A percentile compares a stretch with the other conserved stretches of the same genome.
Conservation (phyloP, 2,113 vertebrate genomes). For the Halichoerus grypus region DNA sequence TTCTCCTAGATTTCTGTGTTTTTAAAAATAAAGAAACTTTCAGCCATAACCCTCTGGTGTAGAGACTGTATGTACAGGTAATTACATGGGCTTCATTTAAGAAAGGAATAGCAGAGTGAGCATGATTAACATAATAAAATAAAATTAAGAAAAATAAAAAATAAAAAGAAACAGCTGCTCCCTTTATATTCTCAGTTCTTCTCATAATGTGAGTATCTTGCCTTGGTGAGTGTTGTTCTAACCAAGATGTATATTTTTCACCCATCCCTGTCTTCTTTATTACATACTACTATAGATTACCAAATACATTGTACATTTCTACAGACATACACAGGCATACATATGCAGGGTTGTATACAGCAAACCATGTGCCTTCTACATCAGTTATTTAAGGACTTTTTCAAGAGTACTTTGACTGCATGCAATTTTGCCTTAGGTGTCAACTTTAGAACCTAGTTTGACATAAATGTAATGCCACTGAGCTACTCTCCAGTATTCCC, state of each 20-base stretch:
- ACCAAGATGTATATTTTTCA: neutral
- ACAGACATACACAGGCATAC: neutral
- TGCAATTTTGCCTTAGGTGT: slow-evolving; percentile 3
- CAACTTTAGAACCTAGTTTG: slow-evolving; percentile 17
- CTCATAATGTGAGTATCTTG: neutral
- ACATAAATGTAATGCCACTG: neutral
- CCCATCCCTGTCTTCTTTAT: neutral
- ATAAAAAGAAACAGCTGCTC: neutral
- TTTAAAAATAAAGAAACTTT: neutral
- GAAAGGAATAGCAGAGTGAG: neutral
- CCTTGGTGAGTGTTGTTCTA: neutral
- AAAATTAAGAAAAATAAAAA: too few species aligned
- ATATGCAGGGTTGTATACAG: neutral
- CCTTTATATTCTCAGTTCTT: neutral
- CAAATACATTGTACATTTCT: slow-evolving; percentile 1
- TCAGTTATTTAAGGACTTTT: slow-evolving; percentile 42
- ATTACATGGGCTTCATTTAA: slow-evolving; percentile 1
- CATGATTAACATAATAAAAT: too few species aligned
- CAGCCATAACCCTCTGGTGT: neutral
- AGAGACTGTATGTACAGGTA: neutral
- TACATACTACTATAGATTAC: neutral
- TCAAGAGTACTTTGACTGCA: slow-evolving; percentile 21
- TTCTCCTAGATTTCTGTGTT: neutral
- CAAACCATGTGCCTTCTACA: neutral
- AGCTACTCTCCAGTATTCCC: neutral